Evolutionary conservation across 2,113 vertebrate species (phyloP).

Genomic region (Xenopus borealis): DNA sequence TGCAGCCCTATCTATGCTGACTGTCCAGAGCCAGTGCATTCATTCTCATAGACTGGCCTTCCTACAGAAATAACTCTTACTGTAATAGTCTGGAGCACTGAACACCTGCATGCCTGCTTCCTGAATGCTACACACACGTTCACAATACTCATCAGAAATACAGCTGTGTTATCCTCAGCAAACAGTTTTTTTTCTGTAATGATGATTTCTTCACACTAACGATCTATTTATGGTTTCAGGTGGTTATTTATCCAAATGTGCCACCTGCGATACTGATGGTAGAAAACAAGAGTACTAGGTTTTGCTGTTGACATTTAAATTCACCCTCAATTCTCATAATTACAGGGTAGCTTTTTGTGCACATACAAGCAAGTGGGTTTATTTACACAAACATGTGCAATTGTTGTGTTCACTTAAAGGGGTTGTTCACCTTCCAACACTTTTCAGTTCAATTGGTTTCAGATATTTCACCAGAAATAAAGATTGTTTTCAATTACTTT

Average conservation of each 20-base stretch:
- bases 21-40: constrained; percentile 1
- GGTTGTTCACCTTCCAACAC: too few relatives aligned
- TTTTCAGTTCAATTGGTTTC: too few relatives aligned
- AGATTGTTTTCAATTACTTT: too few relatives aligned
- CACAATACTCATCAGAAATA: constrained; percentile 58
- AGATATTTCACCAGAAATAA: too few relatives aligned
- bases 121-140: constrained; percentile 52
- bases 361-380: too few relatives aligned
- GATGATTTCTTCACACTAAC: constrained; percentile 38
- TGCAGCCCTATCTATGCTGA: constrained; percentile 4
- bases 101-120: constrained; percentile 64
- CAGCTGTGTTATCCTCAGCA: constrained; percentile 56
- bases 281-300: not conserved
- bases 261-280: not conserved
- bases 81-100: constrained; percentile 60
- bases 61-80: constrained; percentile 38
- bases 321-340: too few relatives aligned
- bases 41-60: constrained; percentile 22
- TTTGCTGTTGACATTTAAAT: not conserved
- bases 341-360: too few relatives aligned
- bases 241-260: constrained; percentile 7
- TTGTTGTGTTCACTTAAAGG: too few relatives aligned
- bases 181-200: constrained; percentile 20
- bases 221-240: constrained; percentile 21
- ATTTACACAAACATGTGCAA: too few relatives aligned